Base-by-base conservation (phyloP, 2,113 vertebrate species). In the Hemiprocne comata region DNA sequence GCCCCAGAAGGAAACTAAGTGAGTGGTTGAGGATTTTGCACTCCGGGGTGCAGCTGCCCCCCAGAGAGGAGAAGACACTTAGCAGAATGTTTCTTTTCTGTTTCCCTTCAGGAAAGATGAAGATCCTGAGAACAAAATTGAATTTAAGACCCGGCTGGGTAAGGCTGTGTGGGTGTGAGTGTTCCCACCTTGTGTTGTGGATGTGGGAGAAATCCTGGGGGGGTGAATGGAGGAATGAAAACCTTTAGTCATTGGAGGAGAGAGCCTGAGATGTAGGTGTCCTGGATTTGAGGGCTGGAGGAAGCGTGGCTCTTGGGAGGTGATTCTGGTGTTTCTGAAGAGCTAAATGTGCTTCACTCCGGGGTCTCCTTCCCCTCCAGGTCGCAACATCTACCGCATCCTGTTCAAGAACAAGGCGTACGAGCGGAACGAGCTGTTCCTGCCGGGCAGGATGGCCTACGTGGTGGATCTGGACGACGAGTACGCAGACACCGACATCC, bases 71-170 rank as follows among this genome's bases (percentile, higher is more conserved):
- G 84, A 65, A 1, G 9, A 14, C 6, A 5, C 51, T 58, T 51
- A 40, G 26, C 18, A 10, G 73, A 40, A 58, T 28, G 2, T 31
- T 85, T 46, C 23, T 77, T 65, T 51, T 86, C 71, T 87, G 9
- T 93, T 48, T 87, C 36, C 96, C 64, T 87, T 93, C 89, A 99
- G 99, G 97, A 99, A 99, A 96, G 99, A 99, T 95, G 98, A 99
- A 93, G 99, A 99, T 96, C 99, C 99, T 8, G 99, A 99, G 96
- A 99, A 99, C 96, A 99, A 99, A 98, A 99, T 99, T n/a, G 99
- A 99, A 96, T 99, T 99, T 79, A 99, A 99, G 97, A 99, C 99
- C 31, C 98, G 99, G 4, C 95, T 99, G 10, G 99, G 99, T 99
- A 97, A 98, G 99, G 46, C 58, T 28, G 4, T 29, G 4, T 57